Evolutionary conservation across 2,888 invertebrate genomes (phyloP), one percentile per base, ranked within the genome.

Genomic region (Lottia scabra): DNA sequence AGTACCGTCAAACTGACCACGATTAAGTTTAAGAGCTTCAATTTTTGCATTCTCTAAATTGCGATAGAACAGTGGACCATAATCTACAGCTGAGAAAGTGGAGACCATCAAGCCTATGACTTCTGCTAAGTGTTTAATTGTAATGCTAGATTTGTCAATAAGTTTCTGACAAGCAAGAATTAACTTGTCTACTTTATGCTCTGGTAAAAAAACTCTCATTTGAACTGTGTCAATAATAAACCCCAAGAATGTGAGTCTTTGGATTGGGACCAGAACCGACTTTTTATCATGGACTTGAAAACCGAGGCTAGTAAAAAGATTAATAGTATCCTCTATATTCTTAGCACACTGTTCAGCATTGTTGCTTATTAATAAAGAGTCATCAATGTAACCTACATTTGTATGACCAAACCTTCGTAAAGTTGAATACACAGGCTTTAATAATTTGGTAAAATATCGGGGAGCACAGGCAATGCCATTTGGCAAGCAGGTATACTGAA

Each of bases 401-500:
- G n/a, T 16, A 56, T 56, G 56, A 12, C 56, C 19, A 56, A 56
- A 15, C 16, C n/a, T 6, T 2, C 23, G 1, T 0, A 56, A 16
- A 10, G 56, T 56, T n/a, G 56, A n/a, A 16, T 56, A 67, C 19
- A 67, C 67, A 15, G 67, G 71, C 48, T 71, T 71, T 19, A 65
- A 23, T 19, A 67, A 38, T 66, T 73, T 70, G 19, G 70, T 73
- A 67, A 73, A 70, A 23, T 66, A 44, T 71, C 67, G 56, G n/a
- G 74, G 71, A 26, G 70, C 74, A 38, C 43, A 67, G n/a, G 67
- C 48, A 63, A 67, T 63, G 13, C 63, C 70, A 26, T 63, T 67
- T 66, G 73, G 70, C 19, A 73, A 16, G 26, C 45, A 73, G 30
- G 70, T 73, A 62, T 70, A 70, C 27, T 73, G 65, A 65, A 65